Base-by-base conservation (phyloP, 1,140 invertebrate genomes). In the Hyles vespertilio region DNA sequence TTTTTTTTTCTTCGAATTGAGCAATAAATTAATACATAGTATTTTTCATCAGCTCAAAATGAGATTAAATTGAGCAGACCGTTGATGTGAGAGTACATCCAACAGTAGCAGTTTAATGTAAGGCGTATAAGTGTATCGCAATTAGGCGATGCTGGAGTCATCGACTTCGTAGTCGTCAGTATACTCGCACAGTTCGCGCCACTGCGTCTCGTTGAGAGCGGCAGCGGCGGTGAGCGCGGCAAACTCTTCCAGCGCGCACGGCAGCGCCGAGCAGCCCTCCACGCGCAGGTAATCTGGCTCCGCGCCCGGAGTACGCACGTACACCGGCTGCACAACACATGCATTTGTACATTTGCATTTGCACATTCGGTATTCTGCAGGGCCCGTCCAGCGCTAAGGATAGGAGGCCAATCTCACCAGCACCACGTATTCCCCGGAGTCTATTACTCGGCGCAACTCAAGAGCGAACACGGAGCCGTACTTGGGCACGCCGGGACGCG, bases 341-440 rank as follows among this genome's bases (percentile, higher is more conserved):
- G 36, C 36, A 36, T 3, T 4, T 3, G 36, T 7, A 7, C 36
- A 40, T 22, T 22, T 22, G 22, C 22, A 40, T 8, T 40, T 5
- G 36, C 5, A 8, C 36, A 40, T 8, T 8, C 36, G 0, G 5
- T 40, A 5, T 40, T 47, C 12, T 45, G 10, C 12, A 4, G 5
- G 10, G 10, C 5, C 1, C 3, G 10, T 47, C 10, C 2, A 4
- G 10, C 10, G 4, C 46, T n/a, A 47, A 8, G 10, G 46, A 11
- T 40, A 49, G 9, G 8, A 44, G 32, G 52, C 36, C 5, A 40
- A 0, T 2, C 66, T 66, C 57, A 72, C 69, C 56, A 72, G 45
- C 9, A 72, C 66, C 58, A 72, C 56, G 47, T 58, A 62, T 34
- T 66, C 43, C 0, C 63, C 61, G 44, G 63, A 66, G 0, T 45